Percentiles rank a stretch among this genome's conserved stretches.
These are phyloP conservation scores for Sciurus niger DNA, from an alignment of 2,113 vertebrate species.

Conservation along the genomic window DNA sequence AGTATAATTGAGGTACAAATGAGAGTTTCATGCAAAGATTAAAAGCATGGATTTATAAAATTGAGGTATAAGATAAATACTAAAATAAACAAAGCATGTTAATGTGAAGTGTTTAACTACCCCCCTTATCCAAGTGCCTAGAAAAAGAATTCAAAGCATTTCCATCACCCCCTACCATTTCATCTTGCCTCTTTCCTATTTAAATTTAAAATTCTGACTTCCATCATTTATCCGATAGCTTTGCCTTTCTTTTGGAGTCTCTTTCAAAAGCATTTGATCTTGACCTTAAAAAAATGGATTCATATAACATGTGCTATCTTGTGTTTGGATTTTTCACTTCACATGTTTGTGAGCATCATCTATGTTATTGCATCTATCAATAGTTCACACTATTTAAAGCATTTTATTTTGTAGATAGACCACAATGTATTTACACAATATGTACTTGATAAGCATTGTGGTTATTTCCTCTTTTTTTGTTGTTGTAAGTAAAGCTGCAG, in stretches of 20 bases:
- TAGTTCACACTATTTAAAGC: background rate
- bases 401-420: background rate
- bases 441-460: background rate
- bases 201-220: background rate
- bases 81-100: background rate
- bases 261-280: background rate
- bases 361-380: background rate
- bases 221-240: background rate
- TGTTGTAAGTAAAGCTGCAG: background rate
- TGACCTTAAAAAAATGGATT: background rate
- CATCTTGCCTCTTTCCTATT: background rate
- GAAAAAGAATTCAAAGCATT: background rate
- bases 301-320: background rate
- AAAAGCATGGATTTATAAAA: constrained; percentile 2
- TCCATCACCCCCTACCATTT: background rate
- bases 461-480: background rate
- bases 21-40: background rate
- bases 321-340: background rate
- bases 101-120: background rate
- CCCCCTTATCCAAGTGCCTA: background rate
- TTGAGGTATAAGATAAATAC: background rate
- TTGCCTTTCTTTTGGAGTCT: background rate
- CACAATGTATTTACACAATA: background rate
- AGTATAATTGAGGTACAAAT: background rate
- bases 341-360: background rate